Conservation (phyloP, 2,888 invertebrate species). For the Lomographa bimaculata region DNA sequence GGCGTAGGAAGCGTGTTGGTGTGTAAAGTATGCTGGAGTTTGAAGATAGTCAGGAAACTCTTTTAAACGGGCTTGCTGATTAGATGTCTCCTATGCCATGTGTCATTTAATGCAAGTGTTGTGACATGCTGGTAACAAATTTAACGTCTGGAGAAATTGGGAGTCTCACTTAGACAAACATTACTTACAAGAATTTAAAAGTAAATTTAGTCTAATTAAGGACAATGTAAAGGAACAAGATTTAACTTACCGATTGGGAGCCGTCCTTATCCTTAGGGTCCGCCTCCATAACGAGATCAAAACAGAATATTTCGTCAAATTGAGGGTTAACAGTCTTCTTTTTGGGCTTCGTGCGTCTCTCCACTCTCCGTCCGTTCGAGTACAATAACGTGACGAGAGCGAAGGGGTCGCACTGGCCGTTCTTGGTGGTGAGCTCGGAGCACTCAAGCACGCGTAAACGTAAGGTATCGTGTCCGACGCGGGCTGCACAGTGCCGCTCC, state of each 20-base stretch:
- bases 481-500: conserved; percentile 74
- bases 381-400: conserved; percentile 91
- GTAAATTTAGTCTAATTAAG: too few species aligned
- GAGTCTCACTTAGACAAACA: too few species aligned
- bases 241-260: conserved; percentile 80
- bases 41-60: too few species aligned
- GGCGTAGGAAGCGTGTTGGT: too few species aligned
- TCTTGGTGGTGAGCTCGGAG: conserved; percentile 93
- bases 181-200: too few species aligned
- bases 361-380: conserved; percentile 90
- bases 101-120: too few species aligned
- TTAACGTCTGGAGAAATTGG: too few species aligned
- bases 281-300: conserved; percentile 86
- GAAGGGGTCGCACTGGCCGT: conserved; percentile 96
- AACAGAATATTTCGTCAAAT: conserved; percentile 94
- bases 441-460: conserved; percentile 91
- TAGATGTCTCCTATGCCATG: too few species aligned
- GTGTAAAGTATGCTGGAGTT: too few species aligned
- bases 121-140: too few species aligned
- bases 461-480: conserved; percentile 72
- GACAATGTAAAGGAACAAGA: too few species aligned
- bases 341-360: conserved; percentile 92
- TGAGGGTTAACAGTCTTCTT: conserved; percentile 96
- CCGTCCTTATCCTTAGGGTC: conserved; percentile 80
- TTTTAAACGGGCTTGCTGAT: too few species aligned